A percentile compares a stretch with the other conserved stretches of the same genome.
phyloP scores from a whole-genome alignment of 2,888 invertebrate species.

The Amphipoea oculea region DNA sequence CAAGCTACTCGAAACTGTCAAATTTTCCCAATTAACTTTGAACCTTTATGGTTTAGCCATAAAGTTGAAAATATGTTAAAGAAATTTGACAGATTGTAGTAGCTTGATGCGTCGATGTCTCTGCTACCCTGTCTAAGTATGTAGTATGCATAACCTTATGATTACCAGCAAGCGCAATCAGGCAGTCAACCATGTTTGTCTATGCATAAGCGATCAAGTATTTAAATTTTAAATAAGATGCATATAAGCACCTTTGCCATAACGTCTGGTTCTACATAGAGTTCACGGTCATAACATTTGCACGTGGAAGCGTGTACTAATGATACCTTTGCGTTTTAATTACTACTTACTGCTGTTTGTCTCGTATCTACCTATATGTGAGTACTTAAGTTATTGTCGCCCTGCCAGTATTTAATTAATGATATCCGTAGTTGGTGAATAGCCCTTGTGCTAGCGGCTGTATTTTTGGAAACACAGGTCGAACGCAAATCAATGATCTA shows the following conservation, averaged over 20 bases:
- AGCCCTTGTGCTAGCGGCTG: background rate
- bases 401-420: background rate
- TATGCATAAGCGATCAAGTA: constrained; percentile 19
- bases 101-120: too few species aligned
- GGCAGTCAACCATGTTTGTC: background rate
- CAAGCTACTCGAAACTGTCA: too few species aligned
- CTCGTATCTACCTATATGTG: background rate
- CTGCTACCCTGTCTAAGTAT: too few species aligned
- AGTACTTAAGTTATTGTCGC: background rate
- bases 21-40: too few species aligned
- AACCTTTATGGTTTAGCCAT: too few species aligned
- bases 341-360: constrained; percentile 4
- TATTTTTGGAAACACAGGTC: background rate
- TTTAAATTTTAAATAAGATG: constrained; percentile 26
- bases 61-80: too few species aligned
- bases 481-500: background rate
- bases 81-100: too few species aligned
- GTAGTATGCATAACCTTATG: too few species aligned
- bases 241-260: background rate
- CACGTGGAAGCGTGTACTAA: constrained; percentile 33
- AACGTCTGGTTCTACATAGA: background rate
- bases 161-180: background rate
- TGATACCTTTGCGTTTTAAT: constrained; percentile 37
- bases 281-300: constrained; percentile 36
- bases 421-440: background rate